A percentile compares a stretch with the other conserved stretches of the same genome.
Conservation (phyloP, 2,113 vertebrate species). For the Candoia aspera region DNA sequence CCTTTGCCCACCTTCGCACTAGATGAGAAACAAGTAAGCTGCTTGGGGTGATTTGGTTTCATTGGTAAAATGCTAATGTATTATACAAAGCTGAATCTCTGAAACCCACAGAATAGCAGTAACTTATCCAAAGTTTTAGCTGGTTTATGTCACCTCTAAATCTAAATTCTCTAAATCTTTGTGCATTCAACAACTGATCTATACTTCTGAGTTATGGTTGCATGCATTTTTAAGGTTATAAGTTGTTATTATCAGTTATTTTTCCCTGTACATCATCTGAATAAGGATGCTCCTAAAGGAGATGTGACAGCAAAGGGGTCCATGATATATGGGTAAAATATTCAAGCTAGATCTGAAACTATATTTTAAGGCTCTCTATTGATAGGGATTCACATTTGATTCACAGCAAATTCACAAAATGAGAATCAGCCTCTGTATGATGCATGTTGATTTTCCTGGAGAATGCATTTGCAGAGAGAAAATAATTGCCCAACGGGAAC, state of each 20-base stretch:
- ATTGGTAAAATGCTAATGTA: background rate
- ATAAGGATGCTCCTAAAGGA: background rate
- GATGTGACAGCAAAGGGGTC: background rate
- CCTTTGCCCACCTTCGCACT: background rate
- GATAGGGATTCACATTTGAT: constrained; percentile 2
- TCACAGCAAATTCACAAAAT: background rate
- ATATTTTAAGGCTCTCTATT: background rate
- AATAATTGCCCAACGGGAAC: background rate
- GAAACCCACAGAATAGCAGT: background rate
- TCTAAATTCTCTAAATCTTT: background rate
- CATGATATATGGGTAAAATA: background rate
- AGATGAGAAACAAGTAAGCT: background rate
- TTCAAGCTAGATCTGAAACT: background rate
- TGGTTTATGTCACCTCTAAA: background rate
- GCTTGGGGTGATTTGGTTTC: background rate
- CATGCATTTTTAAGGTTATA: background rate
- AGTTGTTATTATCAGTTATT: background rate
- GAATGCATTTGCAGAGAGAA: constrained; percentile 16
- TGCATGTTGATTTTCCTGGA: background rate
- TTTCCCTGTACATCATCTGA: background rate
- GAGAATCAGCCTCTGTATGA: background rate
- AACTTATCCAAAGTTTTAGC: background rate
- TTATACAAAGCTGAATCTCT: background rate
- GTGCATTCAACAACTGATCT: background rate
- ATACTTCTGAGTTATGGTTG: background rate